A percentile compares a stretch with the other conserved stretches of the same genome.
phyloP scores from a whole-genome alignment of 2,797 vertebrate species.

The Uromys caudimaculatus region DNA sequence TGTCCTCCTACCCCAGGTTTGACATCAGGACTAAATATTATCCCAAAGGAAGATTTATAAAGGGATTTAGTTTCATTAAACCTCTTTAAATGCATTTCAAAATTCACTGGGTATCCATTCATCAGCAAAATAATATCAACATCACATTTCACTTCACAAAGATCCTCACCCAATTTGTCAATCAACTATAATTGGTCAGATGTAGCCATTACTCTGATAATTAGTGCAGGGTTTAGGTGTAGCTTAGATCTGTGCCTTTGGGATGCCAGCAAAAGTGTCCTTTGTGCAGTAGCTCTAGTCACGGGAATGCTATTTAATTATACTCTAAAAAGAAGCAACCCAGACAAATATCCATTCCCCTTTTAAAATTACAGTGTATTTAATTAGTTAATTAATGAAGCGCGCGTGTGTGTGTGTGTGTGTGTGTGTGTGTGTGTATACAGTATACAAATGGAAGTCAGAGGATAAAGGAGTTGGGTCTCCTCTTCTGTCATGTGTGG shows the following conservation, averaged over 20 bases:
- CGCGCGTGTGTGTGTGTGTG: neutral
- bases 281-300: slow-evolving; percentile 82
- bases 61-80: slow-evolving; percentile 83
- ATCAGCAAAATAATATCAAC: slow-evolving; percentile 82
- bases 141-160: slow-evolving; percentile 83
- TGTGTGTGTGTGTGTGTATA: neutral
- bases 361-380: neutral
- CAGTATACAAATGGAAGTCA: neutral
- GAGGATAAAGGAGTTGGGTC: neutral
- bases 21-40: slow-evolving; percentile 79
- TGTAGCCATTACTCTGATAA: slow-evolving; percentile 86
- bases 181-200: slow-evolving; percentile 87
- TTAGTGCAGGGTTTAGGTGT: slow-evolving; percentile 84
- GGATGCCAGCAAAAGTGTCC: slow-evolving; percentile 84
- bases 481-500: neutral
- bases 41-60: slow-evolving; percentile 76
- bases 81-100: neutral
- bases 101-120: slow-evolving; percentile 76
- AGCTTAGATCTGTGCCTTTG: slow-evolving; percentile 74
- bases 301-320: slow-evolving; percentile 84
- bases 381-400: neutral
- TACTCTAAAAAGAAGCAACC: slow-evolving; percentile 76
- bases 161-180: slow-evolving; percentile 85
- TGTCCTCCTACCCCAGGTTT: slow-evolving; percentile 70
- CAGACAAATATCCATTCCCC: slow-evolving; percentile 59